Evolutionary conservation across 1,140 invertebrate species (phyloP), one percentile per base, ranked within the genome.

Genomic region (Trachelipus rathkii): DNA sequence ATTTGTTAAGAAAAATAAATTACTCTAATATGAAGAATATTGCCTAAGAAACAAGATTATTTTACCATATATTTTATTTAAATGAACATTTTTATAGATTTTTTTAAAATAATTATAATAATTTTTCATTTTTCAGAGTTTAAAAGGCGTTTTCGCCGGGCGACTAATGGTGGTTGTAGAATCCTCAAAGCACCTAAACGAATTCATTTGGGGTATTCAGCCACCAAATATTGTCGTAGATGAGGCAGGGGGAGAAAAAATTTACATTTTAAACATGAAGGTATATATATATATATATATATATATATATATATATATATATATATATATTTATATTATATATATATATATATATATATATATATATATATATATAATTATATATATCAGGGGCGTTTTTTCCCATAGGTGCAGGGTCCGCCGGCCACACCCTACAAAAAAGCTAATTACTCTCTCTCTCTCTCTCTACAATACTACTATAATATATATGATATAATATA

Each of bases 211-310:
- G 50, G 50, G 50, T 4, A 60, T 60, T 60, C 50, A 60, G 8
- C 50, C 50, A 60, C 50, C 2, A 8, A 60, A 60, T 8, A 60
- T 60, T 15, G 19, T 19, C 8, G 19, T 60, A 19, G 50, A 60
- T 60, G 50, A 60, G 8, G 8, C 50, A 60, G 50, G 11, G 8
- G 50, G 50, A 60, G 50, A 60, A 8, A 60, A 60, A 60, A 60
- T 60, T 60, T 60, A 15, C 50, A 60, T 60, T 60, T 19, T 60
- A 13, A 60, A 60, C 8, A 60, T 60, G 50, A 60, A 60, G 50
- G 50, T 60, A 60, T 4, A 15, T 8, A 4, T 60, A 3, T 2
- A 15, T 60, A 15, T 19, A 60, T 60, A 33, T 33, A 33, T 33
- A 33, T 19, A 19, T 60, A 60, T 60, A n/a, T 13, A 15, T 8